Evolutionary conservation across 1,140 invertebrate species (phyloP).

Genomic region (Lasioglossum albipes): DNA sequence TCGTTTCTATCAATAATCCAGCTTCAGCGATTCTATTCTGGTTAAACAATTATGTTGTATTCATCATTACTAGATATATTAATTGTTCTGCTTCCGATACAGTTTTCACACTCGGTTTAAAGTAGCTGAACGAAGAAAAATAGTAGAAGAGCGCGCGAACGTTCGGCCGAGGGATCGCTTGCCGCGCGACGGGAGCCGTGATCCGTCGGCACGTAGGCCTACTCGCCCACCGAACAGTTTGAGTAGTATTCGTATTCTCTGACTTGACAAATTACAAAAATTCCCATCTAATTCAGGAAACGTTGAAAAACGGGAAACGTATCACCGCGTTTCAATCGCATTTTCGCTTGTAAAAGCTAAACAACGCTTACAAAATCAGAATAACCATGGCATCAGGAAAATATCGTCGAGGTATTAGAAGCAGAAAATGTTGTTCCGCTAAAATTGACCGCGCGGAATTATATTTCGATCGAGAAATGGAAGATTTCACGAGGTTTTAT

Average conservation of each 20-base stretch:
- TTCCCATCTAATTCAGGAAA: neutral
- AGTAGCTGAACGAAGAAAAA: neutral
- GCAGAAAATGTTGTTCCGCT: too few relatives aligned
- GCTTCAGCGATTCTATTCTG: too few relatives aligned
- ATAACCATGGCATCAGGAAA: too few relatives aligned
- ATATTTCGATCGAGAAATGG: too few relatives aligned
- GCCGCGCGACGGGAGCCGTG: slow-evolving; percentile 63
- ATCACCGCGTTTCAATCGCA: neutral
- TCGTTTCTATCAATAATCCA: too few relatives aligned
- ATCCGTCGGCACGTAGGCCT: slow-evolving; percentile 64
- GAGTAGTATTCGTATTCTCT: slow-evolving; percentile 23
- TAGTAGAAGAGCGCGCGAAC: neutral
- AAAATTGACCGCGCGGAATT: too few relatives aligned
- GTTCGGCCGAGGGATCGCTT: neutral
- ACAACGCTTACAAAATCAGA: neutral
- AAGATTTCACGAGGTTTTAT: neutral
- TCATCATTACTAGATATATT: neutral
- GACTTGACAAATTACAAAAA: neutral
- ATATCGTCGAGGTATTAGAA: too few relatives aligned
- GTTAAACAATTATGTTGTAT: neutral
- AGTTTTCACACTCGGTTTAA: neutral
- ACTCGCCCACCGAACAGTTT: neutral
- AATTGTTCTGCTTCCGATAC: neutral
- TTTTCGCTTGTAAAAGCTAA: neutral
- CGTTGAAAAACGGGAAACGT: neutral